Base-by-base conservation (phyloP, 2,888 invertebrate genomes). In the Metopia argyrocephala region DNA sequence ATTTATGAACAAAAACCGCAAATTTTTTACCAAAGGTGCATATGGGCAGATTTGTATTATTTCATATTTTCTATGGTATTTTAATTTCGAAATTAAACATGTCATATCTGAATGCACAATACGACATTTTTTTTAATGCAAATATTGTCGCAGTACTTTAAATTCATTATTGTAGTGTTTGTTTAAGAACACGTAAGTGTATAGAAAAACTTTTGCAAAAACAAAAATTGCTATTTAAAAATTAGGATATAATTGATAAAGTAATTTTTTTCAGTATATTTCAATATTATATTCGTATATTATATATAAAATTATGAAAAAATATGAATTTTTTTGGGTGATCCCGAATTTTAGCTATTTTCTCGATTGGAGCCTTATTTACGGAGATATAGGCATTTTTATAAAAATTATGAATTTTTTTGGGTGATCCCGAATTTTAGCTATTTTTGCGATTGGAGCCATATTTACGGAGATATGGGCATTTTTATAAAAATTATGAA, bases 271-370 rank as follows among this genome's bases (percentile, higher is more conserved):
- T 56, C 27, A 56, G 56, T 56, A 27, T 18, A 2, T 9, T 18
- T 18, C 15, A 5, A 56, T 7, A 28, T 25, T 21, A 15, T 71
- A n/a, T n/a, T n/a, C n/a, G 15, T 78, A 76, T 76, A 76, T 76
- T 76, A 76, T 76, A 80, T 80, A 69, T 48, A 64, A 59, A 74
- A 76, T 74, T 76, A n/a, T n/a, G n/a, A n/a, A n/a, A n/a, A n/a
- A n/a, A n/a, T n/a, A n/a, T n/a, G n/a, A n/a, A n/a, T n/a, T n/a
- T n/a, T n/a, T n/a, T n/a, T n/a, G n/a, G n/a, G n/a, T n/a, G n/a
- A n/a, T n/a, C n/a, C n/a, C n/a, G n/a, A n/a, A n/a, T n/a, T n/a
- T n/a, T n/a, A n/a, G n/a, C n/a, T n/a, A n/a, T n/a, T n/a, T n/a
- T n/a, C n/a, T n/a, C n/a, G n/a, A n/a, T n/a, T n/a, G n/a, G n/a